These are phyloP conservation scores for Hypanus sabinus DNA, from an alignment of 2,113 vertebrate species.

Conservation along the genomic window DNA sequence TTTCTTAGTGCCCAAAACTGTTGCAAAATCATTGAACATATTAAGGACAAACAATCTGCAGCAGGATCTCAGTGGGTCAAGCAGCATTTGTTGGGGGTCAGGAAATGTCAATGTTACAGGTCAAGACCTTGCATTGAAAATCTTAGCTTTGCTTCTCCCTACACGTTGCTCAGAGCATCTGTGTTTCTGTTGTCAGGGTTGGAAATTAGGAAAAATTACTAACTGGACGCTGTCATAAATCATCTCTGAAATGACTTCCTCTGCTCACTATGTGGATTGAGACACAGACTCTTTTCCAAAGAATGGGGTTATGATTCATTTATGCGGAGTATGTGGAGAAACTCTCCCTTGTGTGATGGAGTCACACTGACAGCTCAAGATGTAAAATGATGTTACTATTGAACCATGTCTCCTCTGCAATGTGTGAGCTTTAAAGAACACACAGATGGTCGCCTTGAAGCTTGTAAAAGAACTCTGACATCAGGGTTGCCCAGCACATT, in stretches of 20 bases:
- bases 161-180: not conserved
- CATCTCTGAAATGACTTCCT: not conserved
- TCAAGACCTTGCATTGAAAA: no score
- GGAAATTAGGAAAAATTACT: not conserved
- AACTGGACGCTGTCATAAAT: not conserved
- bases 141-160: no score
- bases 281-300: not conserved
- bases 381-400: not conserved
- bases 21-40: no score
- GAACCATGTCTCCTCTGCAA: not conserved
- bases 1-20: no score
- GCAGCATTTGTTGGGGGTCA: no score
- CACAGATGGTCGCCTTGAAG: not conserved
- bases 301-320: not conserved
- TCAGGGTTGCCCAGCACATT: not conserved
- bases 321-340: not conserved
- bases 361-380: not conserved
- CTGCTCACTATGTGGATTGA: not conserved
- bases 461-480: not conserved
- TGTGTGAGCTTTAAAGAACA: not conserved
- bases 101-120: no score
- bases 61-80: no score
- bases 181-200: not conserved
- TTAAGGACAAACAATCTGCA: no score
- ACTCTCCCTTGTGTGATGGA: not conserved